Base-by-base conservation (phyloP, 2,888 invertebrate species). In the Meloe dianella region DNA sequence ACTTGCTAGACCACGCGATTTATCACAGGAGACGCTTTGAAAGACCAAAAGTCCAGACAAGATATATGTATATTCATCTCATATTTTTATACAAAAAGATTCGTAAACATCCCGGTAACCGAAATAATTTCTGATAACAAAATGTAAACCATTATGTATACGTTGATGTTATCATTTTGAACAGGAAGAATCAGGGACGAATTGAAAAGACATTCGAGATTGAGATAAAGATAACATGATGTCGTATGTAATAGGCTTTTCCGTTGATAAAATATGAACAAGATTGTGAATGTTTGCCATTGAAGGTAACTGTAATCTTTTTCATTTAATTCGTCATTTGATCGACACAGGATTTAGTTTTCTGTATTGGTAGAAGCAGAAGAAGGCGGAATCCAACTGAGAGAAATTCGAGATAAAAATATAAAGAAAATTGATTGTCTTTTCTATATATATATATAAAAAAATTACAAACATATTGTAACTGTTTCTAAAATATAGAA, bases 1-100 rank as follows among this genome's bases (percentile, higher is more conserved):
- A 66, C 69, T 66, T 29, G 51, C 38, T 32, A 29, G 32, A 56
- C 54, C 35, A 35, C 57, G 57, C 41, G 62, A 62, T 65, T 62
- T 62, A 61, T 61, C 27, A 67, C 71, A 64, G 71, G 71, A 69
- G 64, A 65, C 68, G 70, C 65, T 65, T 66, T 64, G 69, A 70
- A 68, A 68, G 65, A 65, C 65, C 68, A 61, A 27, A 66, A 66
- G 63, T 66, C 68, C 54, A 14, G 54, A 51, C 57, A 61, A 66
- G 68, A 65, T 68, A 63, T 65, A 68, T 68, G 17, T 57, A 27
- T 14, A 30, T 20, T 20, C 9, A 22, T 9, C 47, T 1, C 1
- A 32, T 4, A 7, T 35, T 6, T 68, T 54, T 60, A n/a, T n/a
- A n/a, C n/a, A 35, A 62, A 65, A 57, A 24, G 60, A 63, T 63